Conservation (phyloP, 2,113 vertebrate species). For the Aramus guarauna region DNA sequence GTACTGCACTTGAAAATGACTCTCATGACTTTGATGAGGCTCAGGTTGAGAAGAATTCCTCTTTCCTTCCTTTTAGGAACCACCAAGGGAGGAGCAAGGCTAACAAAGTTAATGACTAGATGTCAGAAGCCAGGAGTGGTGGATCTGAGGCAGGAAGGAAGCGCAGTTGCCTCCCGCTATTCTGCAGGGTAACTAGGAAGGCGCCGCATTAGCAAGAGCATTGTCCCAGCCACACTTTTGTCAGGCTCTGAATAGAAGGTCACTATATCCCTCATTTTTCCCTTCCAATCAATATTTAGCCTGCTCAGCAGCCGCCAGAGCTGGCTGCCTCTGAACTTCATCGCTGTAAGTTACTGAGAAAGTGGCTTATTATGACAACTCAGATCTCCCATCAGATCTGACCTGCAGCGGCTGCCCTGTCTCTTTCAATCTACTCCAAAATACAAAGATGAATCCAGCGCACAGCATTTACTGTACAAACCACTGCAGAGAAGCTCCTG, state of each 20-base stretch:
- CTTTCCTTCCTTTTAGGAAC: background rate
- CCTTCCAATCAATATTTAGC: constrained; percentile 53
- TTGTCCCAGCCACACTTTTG: background rate
- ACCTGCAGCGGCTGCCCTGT: constrained; percentile 31
- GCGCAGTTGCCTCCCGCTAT: background rate
- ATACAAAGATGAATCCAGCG: background rate
- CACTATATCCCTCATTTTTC: constrained; percentile 9
- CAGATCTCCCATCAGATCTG: constrained; percentile 47
- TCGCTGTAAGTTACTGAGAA: constrained; percentile 26
- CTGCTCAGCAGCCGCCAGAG: background rate
- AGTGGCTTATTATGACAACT: constrained; percentile 29
- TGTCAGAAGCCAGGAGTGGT: background rate
- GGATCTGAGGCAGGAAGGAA: constrained; percentile 8
- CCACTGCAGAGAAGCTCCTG: background rate
- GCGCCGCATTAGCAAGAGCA: background rate
- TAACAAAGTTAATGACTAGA: constrained; percentile 24
- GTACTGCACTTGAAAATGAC: constrained; percentile 10
- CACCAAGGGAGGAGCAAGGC: constrained; percentile 22
- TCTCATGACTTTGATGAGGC: constrained; percentile 19
- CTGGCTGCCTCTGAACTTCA: constrained; percentile 50
- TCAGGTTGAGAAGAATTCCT: background rate
- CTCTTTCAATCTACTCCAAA: constrained; percentile 41
- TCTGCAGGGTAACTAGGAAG: background rate
- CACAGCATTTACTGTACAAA: background rate
- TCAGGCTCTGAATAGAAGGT: constrained; percentile 36